Base-by-base conservation (phyloP, 2,113 vertebrate species). In the Petrocephalus microphthalmus region DNA sequence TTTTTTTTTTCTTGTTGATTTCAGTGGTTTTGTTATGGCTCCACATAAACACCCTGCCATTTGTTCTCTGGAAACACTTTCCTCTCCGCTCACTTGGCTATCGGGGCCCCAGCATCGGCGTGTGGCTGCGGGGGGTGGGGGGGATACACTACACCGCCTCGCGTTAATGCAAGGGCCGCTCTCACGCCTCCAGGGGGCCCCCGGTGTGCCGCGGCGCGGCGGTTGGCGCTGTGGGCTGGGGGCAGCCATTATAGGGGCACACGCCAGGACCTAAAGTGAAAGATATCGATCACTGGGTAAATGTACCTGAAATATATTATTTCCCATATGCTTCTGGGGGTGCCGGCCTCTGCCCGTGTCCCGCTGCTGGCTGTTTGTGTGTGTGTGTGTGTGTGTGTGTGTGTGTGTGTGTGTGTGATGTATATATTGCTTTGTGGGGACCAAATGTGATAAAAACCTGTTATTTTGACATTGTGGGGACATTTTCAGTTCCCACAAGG, bases 21-120 rank as follows among this genome's bases (percentile, higher is more conserved):
- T 42, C 33, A 25, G 89, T n/a, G 85, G 89, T 91, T 92, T 93
- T 95, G 94, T 95, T 96, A 93, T 95, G 94, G 95, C 95, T 95
- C 90, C 89, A 87, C 56, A 93, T 91, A 93, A 94, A 91, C 92
- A 89, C 92, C 90, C 92, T 45, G 90, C 45, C 89, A 86, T 89
- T 90, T 89, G 87, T 92, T 90, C 56, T 88, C 84, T 17, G 81
- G 90, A 91, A 84, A 54, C 86, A 89, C 84, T 87, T 89, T 91
- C 88, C 89, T 85, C 88, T 85, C 90, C 56, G 4, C 89, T 90
- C 52, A 88, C 74, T 33, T 11, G 52, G 56, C 52, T 89, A 84
- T 89, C 78, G 2, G 11, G 37, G 47, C 29, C 45, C 47, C 5
- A n/a, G 54, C 45, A 89, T 89, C 89, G 60, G 60, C 47, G 17